Base-by-base conservation (phyloP, 2,888 invertebrate genomes). In the Eustalomyia histrio region DNA sequence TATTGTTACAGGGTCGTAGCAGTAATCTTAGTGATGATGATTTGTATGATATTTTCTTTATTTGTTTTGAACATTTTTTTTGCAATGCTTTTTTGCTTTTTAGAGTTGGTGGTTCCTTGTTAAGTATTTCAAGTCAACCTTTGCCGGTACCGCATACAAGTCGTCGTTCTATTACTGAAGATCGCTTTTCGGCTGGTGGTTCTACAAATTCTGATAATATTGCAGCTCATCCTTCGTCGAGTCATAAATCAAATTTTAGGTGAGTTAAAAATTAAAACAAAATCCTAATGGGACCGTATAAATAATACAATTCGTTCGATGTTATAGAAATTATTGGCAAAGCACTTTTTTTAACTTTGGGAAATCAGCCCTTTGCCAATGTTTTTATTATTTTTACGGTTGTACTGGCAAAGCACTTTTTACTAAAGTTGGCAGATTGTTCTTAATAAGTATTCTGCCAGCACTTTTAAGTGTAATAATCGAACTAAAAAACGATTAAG, bases 171-270 rank as follows among this genome's bases (percentile, higher is more conserved):
- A 85, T 88, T 10, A 86, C 88, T 0, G 91, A 91, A 24, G 90
- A 90, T 72, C 89, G 88, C 90, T 86, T 29, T 55, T 90, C 91
- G 0, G 86, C 86, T 2, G 87, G 84, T 24, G 87, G 86, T 57
- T 89, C 88, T 0, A 88, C 86, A 4, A 85, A 87, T 18, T 91
- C 90, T 0, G 90, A 90, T 73, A 90, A 90, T 76, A 89, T 90
- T 39, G 89, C 82, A 0, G 90, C 86, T 3, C 90, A 89, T 61
- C 89, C 90, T 0, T 88, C 89, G 5, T 90, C 90, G 21, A 91
- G 91, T 80, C 90, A 90, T 74, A 91, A 91, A 84, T 91, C 91
- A 0, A 90, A 90, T 81, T 91, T 89, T 81, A 88, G 88, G 87
- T 87, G 83, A 74, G 68, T 65, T 39, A 39, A 9, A 50, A 24